Percentiles rank a stretch among this genome's conserved stretches.
Evolutionary conservation across 2,888 invertebrate genomes (phyloP).

Genomic region (Calliphora vomitoria): DNA sequence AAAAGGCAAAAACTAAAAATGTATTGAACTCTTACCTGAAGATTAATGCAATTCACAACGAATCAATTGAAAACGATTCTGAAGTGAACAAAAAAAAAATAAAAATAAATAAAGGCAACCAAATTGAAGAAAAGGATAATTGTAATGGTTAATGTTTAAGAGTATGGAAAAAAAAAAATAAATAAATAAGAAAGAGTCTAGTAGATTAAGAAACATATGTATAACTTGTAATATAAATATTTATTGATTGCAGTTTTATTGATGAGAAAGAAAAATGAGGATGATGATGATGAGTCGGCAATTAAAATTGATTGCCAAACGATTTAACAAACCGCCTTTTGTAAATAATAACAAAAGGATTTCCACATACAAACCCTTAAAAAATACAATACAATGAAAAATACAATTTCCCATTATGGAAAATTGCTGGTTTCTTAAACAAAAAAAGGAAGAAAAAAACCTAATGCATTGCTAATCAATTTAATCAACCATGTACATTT

Average conservation of each 20-base stretch:
- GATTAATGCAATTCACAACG: slow-evolving; percentile 57
- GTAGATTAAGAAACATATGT: slow-evolving; percentile 41
- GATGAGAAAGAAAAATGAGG: slow-evolving; percentile 42
- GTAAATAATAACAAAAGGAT: slow-evolving; percentile 46
- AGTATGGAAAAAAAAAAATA: slow-evolving; percentile 17
- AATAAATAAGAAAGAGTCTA: slow-evolving; percentile 14
- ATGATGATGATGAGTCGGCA: slow-evolving; percentile 68
- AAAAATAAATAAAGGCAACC: slow-evolving; percentile 31
- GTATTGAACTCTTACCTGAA: slow-evolving; percentile 62
- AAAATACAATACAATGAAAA: slow-evolving; percentile 20
- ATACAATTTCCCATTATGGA: slow-evolving; percentile 58
- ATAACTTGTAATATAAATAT: slow-evolving; percentile 64
- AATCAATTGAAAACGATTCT: slow-evolving; percentile 44
- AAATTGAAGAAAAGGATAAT: slow-evolving; percentile 60
- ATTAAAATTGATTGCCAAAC: slow-evolving; percentile 74
- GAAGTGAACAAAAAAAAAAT: not conserved
- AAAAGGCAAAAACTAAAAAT: slow-evolving; percentile 32
- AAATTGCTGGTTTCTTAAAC: slow-evolving; percentile 27
- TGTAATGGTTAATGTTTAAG: slow-evolving; percentile 66
- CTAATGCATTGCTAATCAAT: slow-evolving; percentile 67
- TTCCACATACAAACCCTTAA: slow-evolving; percentile 42
- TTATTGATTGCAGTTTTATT: slow-evolving; percentile 72
- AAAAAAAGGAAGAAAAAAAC: not conserved
- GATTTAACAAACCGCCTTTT: slow-evolving; percentile 72
- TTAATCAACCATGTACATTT: slow-evolving; percentile 51